Evolutionary conservation across 2,113 vertebrate genomes (phyloP).

Genomic region (human): GRCh38 chr5:121979501-121980000

Average conservation of each 20-base stretch:
- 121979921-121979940: not conserved
- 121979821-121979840: not conserved
- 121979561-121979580: constrained; percentile 1
- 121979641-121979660: not conserved
- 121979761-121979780: not conserved
- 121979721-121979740: not conserved
- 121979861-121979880: not conserved
- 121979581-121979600: not conserved
- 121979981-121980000: not conserved
- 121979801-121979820: not conserved
- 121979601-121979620: not conserved
- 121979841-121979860: not conserved
- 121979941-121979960: not conserved
- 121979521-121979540: not conserved
- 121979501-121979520: not conserved
- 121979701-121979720: not conserved
- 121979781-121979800: not conserved
- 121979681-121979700: not conserved
- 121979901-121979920: not conserved
- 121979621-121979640: not conserved
- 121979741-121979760: not conserved
- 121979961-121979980: not conserved
- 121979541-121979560: not conserved
- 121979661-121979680: not conserved
- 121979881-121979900: not conserved